Evolutionary conservation across 2,888 invertebrate species (phyloP), one percentile per base, ranked within the genome.

Genomic region (Oligia fasciuncula): DNA sequence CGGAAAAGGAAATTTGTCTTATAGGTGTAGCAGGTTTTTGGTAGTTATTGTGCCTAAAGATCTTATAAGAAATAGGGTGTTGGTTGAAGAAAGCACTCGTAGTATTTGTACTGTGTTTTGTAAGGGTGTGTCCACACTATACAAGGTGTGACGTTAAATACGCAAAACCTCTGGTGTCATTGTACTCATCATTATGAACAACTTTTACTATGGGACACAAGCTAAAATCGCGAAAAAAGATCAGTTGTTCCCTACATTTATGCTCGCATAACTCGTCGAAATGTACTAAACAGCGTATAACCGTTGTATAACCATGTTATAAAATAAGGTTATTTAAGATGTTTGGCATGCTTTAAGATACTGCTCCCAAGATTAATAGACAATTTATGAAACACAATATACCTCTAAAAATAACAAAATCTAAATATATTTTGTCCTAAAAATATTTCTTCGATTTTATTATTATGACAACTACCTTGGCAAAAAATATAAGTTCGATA

Each of bases 81-180:
- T 85, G 71, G 69, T 73, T 35, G 67, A 87, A 85, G 86, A 84
- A 87, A 89, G 88, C 81, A 86, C 40, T 74, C 76, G 73, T 82
- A 63, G 69, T 69, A 78, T 87, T 83, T 81, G 77, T 54, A 73
- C 65, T 66, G 72, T 76, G 57, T 73, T 73, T 73, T 67, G 76
- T 79, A 74, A 79, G 40, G 40, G 40, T 40, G 40, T 5, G 5
- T 40, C 40, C 40, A 40, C 40, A 40, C 40, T 40, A 40, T 40
- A 40, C 40, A 40, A 40, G 6, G 5, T 40, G 40, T 40, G 0
- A 40, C 40, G 40, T 40, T 40, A 40, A 40, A 40, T 40, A 5
- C 40, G 40, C 5, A 40, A 40, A 40, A 40, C 6, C 40, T 40
- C 5, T 40, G 40, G 5, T 4, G 40, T 40, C 40, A 40, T 40